A percentile compares a stretch with the other conserved stretches of the same genome.
Conservation (phyloP, 2,888 invertebrate species). For the Sceliomorpha sp. region DNA sequence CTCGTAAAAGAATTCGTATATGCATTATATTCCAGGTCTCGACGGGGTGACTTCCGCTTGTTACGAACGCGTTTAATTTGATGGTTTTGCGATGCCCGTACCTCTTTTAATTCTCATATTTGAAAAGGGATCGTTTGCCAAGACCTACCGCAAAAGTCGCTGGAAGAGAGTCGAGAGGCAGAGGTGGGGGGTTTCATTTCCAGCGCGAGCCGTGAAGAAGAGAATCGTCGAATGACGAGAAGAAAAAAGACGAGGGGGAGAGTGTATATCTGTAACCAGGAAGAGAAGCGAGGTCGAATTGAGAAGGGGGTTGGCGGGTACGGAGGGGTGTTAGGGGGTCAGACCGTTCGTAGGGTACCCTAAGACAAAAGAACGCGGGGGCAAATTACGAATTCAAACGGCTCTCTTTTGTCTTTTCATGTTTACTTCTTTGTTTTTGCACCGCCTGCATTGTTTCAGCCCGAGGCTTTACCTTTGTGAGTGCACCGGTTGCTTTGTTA, state of each 20-base stretch:
- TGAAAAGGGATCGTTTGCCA: slow-evolving; percentile 30
- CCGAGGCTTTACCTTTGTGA: slow-evolving; percentile 64
- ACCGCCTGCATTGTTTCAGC: slow-evolving; percentile 75
- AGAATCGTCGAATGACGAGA: slow-evolving; percentile 43
- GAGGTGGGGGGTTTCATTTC: slow-evolving; percentile 61
- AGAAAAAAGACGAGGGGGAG: slow-evolving; percentile 24
- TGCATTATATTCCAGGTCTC: slow-evolving; percentile 15
- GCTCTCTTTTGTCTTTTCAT: slow-evolving; percentile 76
- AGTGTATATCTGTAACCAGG: slow-evolving; percentile 22
- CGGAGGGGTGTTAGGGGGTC: slow-evolving; percentile 51
- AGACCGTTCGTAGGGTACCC: slow-evolving; percentile 59
- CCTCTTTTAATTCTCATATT: slow-evolving; percentile 29
- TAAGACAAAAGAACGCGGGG: slow-evolving; percentile 75
- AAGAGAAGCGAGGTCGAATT: slow-evolving; percentile 45
- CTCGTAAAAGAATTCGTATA: slow-evolving; percentile 9
- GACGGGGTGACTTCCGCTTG: slow-evolving; percentile 31
- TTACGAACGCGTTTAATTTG: slow-evolving; percentile 51
- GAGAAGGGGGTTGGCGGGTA: slow-evolving; percentile 49
- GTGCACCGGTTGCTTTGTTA: slow-evolving; percentile 68
- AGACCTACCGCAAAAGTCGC: slow-evolving; percentile 58
- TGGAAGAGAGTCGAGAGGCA: slow-evolving; percentile 15
- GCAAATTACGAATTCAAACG: slow-evolving; percentile 79
- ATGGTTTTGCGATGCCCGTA: slow-evolving; percentile 19
- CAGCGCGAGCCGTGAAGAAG: slow-evolving; percentile 34
- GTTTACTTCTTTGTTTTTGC: slow-evolving; percentile 79